phyloP scores from a whole-genome alignment of 2,888 invertebrate genomes.

The Synergus gifuensis region DNA sequence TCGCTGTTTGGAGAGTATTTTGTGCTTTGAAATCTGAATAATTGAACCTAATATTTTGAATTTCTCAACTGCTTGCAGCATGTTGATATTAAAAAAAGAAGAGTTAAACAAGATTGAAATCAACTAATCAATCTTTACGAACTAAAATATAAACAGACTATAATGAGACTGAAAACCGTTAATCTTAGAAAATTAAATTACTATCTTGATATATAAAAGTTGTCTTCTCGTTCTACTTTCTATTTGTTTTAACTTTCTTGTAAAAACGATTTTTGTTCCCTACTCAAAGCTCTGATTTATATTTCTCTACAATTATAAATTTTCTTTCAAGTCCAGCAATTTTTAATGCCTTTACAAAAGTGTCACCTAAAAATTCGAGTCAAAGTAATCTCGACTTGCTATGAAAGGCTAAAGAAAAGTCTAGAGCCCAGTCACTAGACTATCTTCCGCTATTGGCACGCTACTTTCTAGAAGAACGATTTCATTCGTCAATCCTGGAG shows the following conservation, averaged over 20 bases:
- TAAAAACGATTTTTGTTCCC: background rate
- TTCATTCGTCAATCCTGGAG: conserved; percentile 1
- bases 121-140: too few relatives aligned
- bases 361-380: conserved; percentile 11
- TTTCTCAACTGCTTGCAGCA: background rate
- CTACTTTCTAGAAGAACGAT: conserved; percentile 45
- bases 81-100: background rate
- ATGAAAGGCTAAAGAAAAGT: conserved; percentile 43
- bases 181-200: background rate
- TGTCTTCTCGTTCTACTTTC: background rate
- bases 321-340: background rate
- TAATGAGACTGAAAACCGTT: background rate
- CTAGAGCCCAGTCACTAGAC: conserved; percentile 42
- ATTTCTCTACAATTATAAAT: background rate
- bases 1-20: too few relatives aligned
- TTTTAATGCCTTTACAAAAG: background rate
- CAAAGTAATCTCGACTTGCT: conserved; percentile 15
- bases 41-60: too few relatives aligned
- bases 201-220: background rate
- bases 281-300: background rate
- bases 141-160: background rate
- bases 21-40: too few relatives aligned
- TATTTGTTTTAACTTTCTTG: background rate
- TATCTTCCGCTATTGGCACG: conserved; percentile 50
- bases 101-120: too few relatives aligned